A percentile compares a stretch with the other conserved stretches of the same genome.
Conservation (phyloP, 2,113 vertebrate genomes). For the Rana temporaria region DNA sequence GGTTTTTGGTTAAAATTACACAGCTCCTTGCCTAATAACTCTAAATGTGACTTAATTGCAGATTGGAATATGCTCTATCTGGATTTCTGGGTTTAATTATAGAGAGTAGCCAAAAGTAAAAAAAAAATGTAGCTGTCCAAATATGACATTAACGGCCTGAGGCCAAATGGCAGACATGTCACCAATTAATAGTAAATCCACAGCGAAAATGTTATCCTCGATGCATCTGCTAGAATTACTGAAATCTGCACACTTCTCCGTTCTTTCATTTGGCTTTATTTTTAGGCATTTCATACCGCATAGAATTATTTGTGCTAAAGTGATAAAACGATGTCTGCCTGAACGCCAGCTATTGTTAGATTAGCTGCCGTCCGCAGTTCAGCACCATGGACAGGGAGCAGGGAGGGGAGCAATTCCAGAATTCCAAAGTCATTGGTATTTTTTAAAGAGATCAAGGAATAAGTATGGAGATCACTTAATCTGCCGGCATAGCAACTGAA, state of each 20-base stretch:
- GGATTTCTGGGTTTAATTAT: slow-evolving; percentile 49
- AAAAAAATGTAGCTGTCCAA: slow-evolving; percentile 45
- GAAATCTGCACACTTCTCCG: not conserved
- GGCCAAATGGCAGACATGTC: slow-evolving; percentile 48
- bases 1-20: slow-evolving; percentile 24
- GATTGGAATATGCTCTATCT: slow-evolving; percentile 6
- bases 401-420: not conserved
- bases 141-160: slow-evolving; percentile 34
- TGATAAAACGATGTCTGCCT: slow-evolving; percentile 2
- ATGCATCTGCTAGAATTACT: slow-evolving; percentile 34
- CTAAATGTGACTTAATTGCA: slow-evolving; percentile 23
- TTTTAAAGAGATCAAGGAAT: too few species aligned
- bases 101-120: slow-evolving; percentile 26
- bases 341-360: not conserved
- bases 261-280: slow-evolving; percentile 9
- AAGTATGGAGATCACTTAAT: too few species aligned
- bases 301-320: slow-evolving; percentile 16
- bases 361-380: too few species aligned
- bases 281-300: slow-evolving; percentile 31
- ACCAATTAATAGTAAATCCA: slow-evolving; percentile 42
- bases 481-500: not conserved
- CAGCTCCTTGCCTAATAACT: not conserved
- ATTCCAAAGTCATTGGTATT: not conserved
- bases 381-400: not conserved
- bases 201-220: slow-evolving; percentile 24